Evolutionary conservation across 2,113 vertebrate species (phyloP), one percentile per base, ranked within the genome.

Genomic region (Pachyramphus minor): DNA sequence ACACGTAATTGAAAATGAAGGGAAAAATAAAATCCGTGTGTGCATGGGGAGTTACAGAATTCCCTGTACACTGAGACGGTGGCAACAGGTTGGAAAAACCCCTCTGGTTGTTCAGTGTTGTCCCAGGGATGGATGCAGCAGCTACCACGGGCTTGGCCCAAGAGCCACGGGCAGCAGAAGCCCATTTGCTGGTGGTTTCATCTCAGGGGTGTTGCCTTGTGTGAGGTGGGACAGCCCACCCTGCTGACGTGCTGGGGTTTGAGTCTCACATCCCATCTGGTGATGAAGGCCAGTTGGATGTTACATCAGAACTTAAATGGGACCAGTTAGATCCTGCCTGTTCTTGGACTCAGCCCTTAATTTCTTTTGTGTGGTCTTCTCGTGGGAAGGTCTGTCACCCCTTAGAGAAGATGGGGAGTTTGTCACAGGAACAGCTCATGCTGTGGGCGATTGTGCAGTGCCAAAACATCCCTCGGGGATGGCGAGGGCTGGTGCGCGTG

Each of bases 1-100:
- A 90, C 60, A n/a, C 39, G 73, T 55, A 66, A 87, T 81, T 87
- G 85, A 52, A 92, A 96, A 90, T 77, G 53, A 88, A 73, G 37
- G 53, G 62, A 2, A 69, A 92, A 76, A 68, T 33, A 50, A 84
- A 79, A 91, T 69, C 58, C 87, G 53, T 4, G 0, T 9, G 2
- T 49, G 75, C 2, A 0, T 14, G 37, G 44, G 33, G 68, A 64
- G 66, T 76, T 50, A 28, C 0, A 1, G 41, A 87, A 96, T 82
- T 64, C 77, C 41, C 33, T 5, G 1, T 76, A 30, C 5, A 5
- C 28, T 5, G 17, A 58, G n/a, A 64, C 75, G 73, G 33, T 53
- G 35, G 49, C 0, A 1, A 67, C 42, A 44, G 42, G 44, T 12
- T 24, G 33, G 53, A 58, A 86, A 74, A 89, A 53, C 39, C 33